phyloP scores from a whole-genome alignment of 2,113 vertebrate species.

The Alosa alosa region DNA sequence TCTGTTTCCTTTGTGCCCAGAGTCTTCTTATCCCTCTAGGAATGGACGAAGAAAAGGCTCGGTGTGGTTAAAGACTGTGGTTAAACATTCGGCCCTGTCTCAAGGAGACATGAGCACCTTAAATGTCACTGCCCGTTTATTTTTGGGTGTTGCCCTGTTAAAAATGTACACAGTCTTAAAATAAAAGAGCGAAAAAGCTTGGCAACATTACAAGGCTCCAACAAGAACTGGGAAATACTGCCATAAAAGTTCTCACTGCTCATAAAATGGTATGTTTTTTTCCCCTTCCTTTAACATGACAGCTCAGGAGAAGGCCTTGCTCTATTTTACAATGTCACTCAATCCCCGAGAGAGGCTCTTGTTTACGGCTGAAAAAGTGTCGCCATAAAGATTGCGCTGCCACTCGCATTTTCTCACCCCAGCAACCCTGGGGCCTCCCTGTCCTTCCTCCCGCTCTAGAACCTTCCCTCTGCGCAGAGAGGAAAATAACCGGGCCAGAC shows the following conservation, averaged over 20 bases:
- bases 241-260: constrained; percentile 36
- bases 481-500: background rate
- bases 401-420: constrained; percentile 25
- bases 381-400: constrained; percentile 42
- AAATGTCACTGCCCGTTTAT: constrained; percentile 30
- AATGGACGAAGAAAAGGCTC: constrained; percentile 5
- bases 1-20: constrained; percentile 49
- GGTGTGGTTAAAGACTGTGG: constrained; percentile 32
- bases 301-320: constrained; percentile 37
- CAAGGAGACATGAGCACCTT: constrained; percentile 42
- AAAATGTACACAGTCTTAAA: constrained; percentile 16
- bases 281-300: constrained; percentile 17
- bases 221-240: constrained; percentile 45
- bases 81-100: constrained; percentile 29
- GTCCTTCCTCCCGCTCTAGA: constrained; percentile 23
- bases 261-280: constrained; percentile 36
- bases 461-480: background rate
- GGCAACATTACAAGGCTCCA: constrained; percentile 32
- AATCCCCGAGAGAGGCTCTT: constrained; percentile 41
- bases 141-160: constrained; percentile 40
- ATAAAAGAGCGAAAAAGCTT: constrained; percentile 25
- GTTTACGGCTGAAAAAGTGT: constrained; percentile 54
- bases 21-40: background rate
- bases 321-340: constrained; percentile 57
- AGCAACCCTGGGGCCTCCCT: constrained; percentile 24